Evolutionary conservation across 1,140 invertebrate genomes (phyloP).

Genomic region (Lithobius niger): DNA sequence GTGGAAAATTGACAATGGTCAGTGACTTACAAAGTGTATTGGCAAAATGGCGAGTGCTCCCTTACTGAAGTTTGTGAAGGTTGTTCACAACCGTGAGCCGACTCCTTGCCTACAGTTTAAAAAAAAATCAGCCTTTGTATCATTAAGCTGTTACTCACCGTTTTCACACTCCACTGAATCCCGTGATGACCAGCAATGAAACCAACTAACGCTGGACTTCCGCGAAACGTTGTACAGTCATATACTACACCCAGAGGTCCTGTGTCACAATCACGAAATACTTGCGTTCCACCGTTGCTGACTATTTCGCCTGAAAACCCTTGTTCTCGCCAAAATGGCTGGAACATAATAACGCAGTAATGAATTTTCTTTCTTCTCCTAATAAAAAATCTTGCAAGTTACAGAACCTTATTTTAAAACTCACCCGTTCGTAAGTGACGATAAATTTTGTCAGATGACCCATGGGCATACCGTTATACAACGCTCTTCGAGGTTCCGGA

Average conservation of each 20-base stretch:
- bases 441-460: slow-evolving; percentile 32
- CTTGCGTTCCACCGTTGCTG: slow-evolving; percentile 26
- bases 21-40: too few species aligned
- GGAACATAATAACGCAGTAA: slow-evolving; percentile 8
- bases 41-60: too few species aligned
- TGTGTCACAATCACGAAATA: slow-evolving; percentile 19
- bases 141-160: too few species aligned
- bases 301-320: slow-evolving; percentile 34
- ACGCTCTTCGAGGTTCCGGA: slow-evolving; percentile 23
- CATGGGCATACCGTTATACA: slow-evolving; percentile 28
- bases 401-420: too few species aligned
- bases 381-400: too few species aligned
- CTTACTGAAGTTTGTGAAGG: too few species aligned
- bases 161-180: slow-evolving; percentile 21
- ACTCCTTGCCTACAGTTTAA: too few species aligned
- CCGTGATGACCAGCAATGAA: slow-evolving; percentile 31
- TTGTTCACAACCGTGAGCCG: too few species aligned
- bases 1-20: too few species aligned
- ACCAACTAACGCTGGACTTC: slow-evolving; percentile 31
- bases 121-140: too few species aligned
- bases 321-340: slow-evolving; percentile 33
- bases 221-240: slow-evolving; percentile 30
- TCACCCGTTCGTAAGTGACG: slow-evolving; percentile 31
- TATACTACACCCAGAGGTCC: slow-evolving; percentile 32
- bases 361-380: too few species aligned